Conservation (phyloP, 2,888 invertebrate genomes). For the Luffia ferchaultella region DNA sequence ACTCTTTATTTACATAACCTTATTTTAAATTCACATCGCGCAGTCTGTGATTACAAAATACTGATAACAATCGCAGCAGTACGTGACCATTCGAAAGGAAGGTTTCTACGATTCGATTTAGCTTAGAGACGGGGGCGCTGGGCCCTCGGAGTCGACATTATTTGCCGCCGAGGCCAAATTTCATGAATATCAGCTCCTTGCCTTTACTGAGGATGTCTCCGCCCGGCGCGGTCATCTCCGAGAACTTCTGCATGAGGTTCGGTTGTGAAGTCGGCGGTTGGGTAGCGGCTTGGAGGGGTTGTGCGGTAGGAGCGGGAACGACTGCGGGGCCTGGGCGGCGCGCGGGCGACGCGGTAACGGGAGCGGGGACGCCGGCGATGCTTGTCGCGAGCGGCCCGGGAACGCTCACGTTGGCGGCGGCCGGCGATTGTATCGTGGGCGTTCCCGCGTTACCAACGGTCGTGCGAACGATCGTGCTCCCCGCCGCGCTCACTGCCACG, state of each 20-base stretch:
- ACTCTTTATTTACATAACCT: conserved; percentile 43
- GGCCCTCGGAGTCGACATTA: conserved; percentile 55
- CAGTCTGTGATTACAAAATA: background rate
- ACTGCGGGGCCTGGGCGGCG: conserved; percentile 53
- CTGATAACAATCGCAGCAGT: conserved; percentile 4
- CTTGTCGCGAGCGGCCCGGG: conserved; percentile 20
- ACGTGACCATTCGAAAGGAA: background rate
- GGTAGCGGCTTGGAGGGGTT: conserved; percentile 27
- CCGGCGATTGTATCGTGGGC: conserved; percentile 45
- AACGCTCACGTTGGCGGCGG: conserved; percentile 22
- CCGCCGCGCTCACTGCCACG: conserved; percentile 37
- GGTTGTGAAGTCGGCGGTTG: conserved; percentile 61
- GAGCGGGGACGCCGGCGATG: conserved; percentile 20
- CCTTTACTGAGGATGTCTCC: conserved; percentile 92
- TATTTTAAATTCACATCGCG: conserved; percentile 21
- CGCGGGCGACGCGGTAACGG: conserved; percentile 30
- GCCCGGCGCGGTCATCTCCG: conserved; percentile 88
- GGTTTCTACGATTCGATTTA: background rate
- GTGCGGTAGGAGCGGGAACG: conserved; percentile 54
- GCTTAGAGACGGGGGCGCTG: conserved; percentile 18
- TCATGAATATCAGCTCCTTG: conserved; percentile 94
- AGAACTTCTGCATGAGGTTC: conserved; percentile 89
- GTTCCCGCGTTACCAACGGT: conserved; percentile 66
- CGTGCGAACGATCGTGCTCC: conserved; percentile 69
- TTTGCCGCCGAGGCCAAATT: conserved; percentile 87